These are phyloP conservation scores for Tanypteryx hageni DNA, from an alignment of 2,888 invertebrate genomes.

Conservation along the genomic window DNA sequence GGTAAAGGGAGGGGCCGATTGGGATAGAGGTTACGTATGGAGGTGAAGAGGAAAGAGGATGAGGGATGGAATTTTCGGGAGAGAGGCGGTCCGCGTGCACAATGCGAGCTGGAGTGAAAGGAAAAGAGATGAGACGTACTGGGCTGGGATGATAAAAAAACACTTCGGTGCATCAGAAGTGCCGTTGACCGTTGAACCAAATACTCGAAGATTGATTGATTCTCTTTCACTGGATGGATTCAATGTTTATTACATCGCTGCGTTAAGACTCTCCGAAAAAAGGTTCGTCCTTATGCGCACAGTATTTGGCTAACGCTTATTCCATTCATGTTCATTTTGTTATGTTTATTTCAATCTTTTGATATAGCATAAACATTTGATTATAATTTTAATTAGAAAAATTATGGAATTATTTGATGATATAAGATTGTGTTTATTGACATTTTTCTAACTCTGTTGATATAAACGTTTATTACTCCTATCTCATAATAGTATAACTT, in stretches of 20 bases:
- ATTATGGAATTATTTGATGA: too few relatives aligned
- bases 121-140: neutral
- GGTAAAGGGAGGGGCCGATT: neutral
- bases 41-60: neutral
- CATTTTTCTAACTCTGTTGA: too few relatives aligned
- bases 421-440: too few relatives aligned
- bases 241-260: conserved; percentile 13
- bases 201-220: conserved; percentile 6
- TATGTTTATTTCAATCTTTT: too few relatives aligned
- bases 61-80: neutral
- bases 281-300: too few relatives aligned
- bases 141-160: conserved; percentile 5
- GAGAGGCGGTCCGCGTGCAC: neutral
- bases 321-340: too few relatives aligned
- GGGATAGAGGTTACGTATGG: neutral
- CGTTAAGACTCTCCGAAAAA: neutral
- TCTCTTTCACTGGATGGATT: conserved; percentile 7
- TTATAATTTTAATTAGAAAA: too few relatives aligned
- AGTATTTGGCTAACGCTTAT: too few relatives aligned
- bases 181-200: conserved; percentile 18
- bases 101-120: conserved; percentile 5
- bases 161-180: conserved; percentile 7
- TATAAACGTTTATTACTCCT: too few relatives aligned
- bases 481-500: too few relatives aligned
- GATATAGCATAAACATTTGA: too few relatives aligned